phyloP scores from a whole-genome alignment of 2,113 vertebrate genomes.

The Cacatua alba region DNA sequence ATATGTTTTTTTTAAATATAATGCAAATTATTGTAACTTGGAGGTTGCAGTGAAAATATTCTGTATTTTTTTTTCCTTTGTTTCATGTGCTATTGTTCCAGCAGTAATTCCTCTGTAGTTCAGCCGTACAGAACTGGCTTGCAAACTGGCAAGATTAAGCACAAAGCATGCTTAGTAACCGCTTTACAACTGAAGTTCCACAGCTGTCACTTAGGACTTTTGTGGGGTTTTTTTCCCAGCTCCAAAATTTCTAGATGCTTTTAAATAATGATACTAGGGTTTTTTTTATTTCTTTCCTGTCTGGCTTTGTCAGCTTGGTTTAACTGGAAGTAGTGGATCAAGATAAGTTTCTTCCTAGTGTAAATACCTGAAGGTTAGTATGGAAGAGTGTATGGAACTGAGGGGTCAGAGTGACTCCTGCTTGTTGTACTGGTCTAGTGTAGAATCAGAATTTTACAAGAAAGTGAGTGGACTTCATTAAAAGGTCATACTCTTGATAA shows the following conservation, averaged over 20 bases:
- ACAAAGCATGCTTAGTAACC: not conserved
- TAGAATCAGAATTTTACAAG: not conserved
- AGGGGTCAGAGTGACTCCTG: not conserved
- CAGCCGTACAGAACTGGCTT: not conserved
- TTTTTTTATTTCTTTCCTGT: not conserved
- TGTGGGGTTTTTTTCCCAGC: not conserved
- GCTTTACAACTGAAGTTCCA: not conserved
- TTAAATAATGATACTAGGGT: not conserved
- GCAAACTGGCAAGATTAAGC: not conserved
- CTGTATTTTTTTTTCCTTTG: not conserved
- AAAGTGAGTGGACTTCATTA: not conserved
- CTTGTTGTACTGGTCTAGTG: not conserved
- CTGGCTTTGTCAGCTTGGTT: not conserved
- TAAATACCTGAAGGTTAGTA: not conserved
- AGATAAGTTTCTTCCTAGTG: not conserved
- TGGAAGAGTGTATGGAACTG: rapidly evolving
- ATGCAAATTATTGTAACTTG: not conserved
- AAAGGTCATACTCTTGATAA: not conserved
- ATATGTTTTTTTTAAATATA: not conserved
- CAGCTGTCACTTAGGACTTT: not conserved
- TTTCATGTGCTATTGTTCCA: not conserved
- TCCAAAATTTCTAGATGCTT: not conserved
- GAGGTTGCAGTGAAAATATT: not conserved
- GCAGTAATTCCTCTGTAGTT: not conserved
- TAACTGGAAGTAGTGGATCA: not conserved